Evolutionary conservation across 2,888 invertebrate genomes (phyloP), one percentile per base, ranked within the genome.

Genomic region (Machimus atricapillus): DNA sequence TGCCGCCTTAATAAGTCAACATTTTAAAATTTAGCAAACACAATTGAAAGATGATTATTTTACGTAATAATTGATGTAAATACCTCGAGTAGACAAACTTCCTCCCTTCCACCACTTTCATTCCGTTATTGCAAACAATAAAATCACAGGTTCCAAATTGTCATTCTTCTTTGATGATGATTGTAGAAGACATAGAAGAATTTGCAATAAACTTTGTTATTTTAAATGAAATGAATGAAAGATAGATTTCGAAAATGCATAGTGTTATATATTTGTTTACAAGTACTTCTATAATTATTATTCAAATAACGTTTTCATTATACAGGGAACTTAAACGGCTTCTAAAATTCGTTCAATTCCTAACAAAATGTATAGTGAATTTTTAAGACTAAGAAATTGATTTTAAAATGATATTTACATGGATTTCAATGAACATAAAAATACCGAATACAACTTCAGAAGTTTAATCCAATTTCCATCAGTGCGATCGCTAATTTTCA

Each of bases 261-360:
- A 79, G 40, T 79, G 23, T 78, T 78, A 43, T 43, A 78, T 78
- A 78, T 79, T 52, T 79, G 52, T 79, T 79, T 79, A 79, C 79
- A 79, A 34, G 46, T 79, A 79, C 19, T 23, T 79, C 79, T 79
- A 79, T 16, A 46, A 79, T 46, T 79, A 79, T 79, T 79, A 79
- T 79, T 79, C 52, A 79, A 31, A 79, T 16, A 52, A 79, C 79
- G 31, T 16, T 79, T 79, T 43, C 16, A 79, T 46, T 79, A 46
- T 46, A 79, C 79, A 79, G 52, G 52, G 52, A 79, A 79, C 79
- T 46, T 52, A 46, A 78, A 43, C 34, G 23, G 12, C 23, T 78
- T 43, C 14, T 52, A 79, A 79, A 27, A 34, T 79, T 56, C 79
- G 46, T 56, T 79, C 52, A 79, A 79, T 79, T 79, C 79, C 52